Evolutionary conservation across 2,888 invertebrate species (phyloP).

Genomic region (Pyrgus malvae): DNA sequence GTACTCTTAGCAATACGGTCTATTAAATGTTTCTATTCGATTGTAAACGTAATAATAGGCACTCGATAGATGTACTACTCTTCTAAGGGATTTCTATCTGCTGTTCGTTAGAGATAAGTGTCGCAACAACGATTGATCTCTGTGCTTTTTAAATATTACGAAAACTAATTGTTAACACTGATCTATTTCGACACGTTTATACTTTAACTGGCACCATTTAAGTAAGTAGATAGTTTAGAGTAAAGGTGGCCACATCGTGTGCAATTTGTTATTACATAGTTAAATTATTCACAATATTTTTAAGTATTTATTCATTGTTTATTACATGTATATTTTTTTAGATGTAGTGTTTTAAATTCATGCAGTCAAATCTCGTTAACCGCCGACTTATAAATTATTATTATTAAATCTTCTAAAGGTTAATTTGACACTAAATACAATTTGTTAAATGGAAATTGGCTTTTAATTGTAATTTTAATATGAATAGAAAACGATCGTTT

Average conservation of each 20-base stretch:
- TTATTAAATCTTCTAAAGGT: conserved; percentile 14
- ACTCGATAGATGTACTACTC: conserved; percentile 43
- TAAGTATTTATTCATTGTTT: conserved; percentile 36
- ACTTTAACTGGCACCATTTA: conserved; percentile 70
- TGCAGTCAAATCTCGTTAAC: conserved; percentile 87
- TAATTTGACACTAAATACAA: conserved; percentile 10
- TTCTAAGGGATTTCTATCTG: conserved; percentile 25
- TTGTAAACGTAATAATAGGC: conserved; percentile 49
- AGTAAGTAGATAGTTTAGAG: conserved; percentile 56
- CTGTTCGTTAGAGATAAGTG: conserved; percentile 50
- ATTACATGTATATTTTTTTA: conserved; percentile 37
- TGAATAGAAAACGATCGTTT: conserved; percentile 69
- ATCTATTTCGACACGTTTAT: conserved; percentile 62
- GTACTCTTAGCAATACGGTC: conserved; percentile 63
- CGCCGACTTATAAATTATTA: conserved; percentile 9
- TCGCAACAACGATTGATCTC: conserved; percentile 71
- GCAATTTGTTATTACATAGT: conserved; percentile 13
- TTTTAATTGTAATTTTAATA: conserved; percentile 15
- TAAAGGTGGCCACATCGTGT: conserved; percentile 35
- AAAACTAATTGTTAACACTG: conserved; percentile 42
- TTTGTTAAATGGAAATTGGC: conserved; percentile 28
- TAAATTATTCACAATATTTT: conserved; percentile 25
- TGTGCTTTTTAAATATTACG: conserved; percentile 57
- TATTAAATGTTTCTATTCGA: conserved; percentile 52
- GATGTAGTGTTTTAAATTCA: conserved; percentile 59